Evolutionary conservation across 2,113 vertebrate species (phyloP).

Genomic region (pig (Sus scrofa)): T2T-Sscrofa CM000820.6:45463001-45463500

Average conservation of each 20-base stretch:
- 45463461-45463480: not conserved
- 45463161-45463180: not conserved
- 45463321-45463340: not conserved
- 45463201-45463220: not conserved
- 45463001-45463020: not conserved
- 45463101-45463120: not conserved
- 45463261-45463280: not conserved
- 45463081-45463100: not conserved
- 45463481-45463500: not conserved
- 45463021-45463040: not conserved
- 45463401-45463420: not conserved
- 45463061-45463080: not conserved
- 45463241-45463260: too few species aligned
- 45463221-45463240: not conserved
- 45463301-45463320: not conserved
- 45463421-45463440: not conserved
- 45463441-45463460: not conserved
- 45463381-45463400: not conserved
- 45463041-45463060: not conserved
- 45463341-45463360: not conserved
- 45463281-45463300: not conserved
- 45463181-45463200: not conserved
- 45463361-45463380: not conserved
- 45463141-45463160: not conserved
- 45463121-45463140: not conserved